phyloP scores from a whole-genome alignment of 2,888 invertebrate species.

The Epicampocera succincta region DNA sequence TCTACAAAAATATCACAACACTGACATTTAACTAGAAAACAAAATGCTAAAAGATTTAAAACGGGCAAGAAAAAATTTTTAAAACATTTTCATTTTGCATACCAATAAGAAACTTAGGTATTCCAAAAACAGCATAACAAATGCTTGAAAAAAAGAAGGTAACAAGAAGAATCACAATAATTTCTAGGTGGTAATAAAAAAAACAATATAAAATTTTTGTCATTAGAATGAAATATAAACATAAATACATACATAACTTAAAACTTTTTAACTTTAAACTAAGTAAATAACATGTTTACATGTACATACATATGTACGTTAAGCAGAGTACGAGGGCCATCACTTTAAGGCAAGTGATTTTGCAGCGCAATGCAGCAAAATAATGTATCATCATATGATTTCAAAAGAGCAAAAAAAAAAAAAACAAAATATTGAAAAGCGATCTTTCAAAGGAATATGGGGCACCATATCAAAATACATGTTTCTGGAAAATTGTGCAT shows the following conservation, averaged over 20 bases:
- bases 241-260: neutral
- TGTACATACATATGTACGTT: constrained; percentile 31
- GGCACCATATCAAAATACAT: too few relatives aligned
- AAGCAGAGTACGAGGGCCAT: neutral
- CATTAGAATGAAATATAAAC: neutral
- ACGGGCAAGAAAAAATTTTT: constrained; percentile 23
- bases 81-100: constrained; percentile 57
- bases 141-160: constrained; percentile 72
- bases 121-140: constrained; percentile 79
- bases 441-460: too few relatives aligned
- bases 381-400: too few relatives aligned
- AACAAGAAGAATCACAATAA: constrained; percentile 74
- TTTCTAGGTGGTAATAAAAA: constrained; percentile 66
- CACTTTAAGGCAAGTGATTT: too few relatives aligned
- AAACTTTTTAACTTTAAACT: neutral
- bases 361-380: too few relatives aligned
- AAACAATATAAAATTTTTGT: neutral
- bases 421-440: too few relatives aligned
- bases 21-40: constrained; percentile 54
- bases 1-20: constrained; percentile 47
- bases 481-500: too few relatives aligned
- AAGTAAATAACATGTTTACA: neutral
- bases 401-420: too few relatives aligned
- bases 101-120: constrained; percentile 68
- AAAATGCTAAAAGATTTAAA: constrained; percentile 59